Conservation (phyloP, 2,113 vertebrate genomes). For the Tychaedon coryphoeus region DNA sequence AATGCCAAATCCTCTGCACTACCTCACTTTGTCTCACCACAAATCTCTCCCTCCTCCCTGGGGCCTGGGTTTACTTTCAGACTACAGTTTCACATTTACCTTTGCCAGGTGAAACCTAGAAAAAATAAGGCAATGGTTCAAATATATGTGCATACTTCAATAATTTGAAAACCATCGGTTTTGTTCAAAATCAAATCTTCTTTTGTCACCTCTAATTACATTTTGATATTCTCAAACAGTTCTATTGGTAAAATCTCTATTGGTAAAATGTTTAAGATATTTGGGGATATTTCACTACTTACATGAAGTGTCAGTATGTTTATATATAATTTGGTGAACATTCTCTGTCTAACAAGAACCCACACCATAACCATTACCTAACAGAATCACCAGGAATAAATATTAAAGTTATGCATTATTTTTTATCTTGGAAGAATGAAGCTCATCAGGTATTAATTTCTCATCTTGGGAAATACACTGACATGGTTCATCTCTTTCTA, state of each 20-base stretch:
- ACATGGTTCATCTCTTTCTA: constrained; percentile 1
- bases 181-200: background rate
- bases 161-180: background rate
- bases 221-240: background rate
- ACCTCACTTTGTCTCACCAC: background rate
- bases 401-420: background rate
- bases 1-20: background rate
- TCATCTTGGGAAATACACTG: constrained; percentile 9
- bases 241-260: background rate
- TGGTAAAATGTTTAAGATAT: background rate
- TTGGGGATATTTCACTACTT: background rate
- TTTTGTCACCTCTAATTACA: background rate
- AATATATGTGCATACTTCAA: background rate
- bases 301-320: background rate
- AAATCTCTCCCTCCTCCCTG: background rate
- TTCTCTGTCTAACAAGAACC: background rate
- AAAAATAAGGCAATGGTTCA: background rate
- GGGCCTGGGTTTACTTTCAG: background rate
- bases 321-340: background rate
- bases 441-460: constrained; percentile 32
- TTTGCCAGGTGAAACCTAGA: background rate
- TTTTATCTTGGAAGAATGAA: background rate
- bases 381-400: background rate
- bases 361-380: background rate
- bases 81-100: background rate